Base-by-base conservation (phyloP, 2,888 invertebrate species). In the Pseudococcus jackbeardsleyi region DNA sequence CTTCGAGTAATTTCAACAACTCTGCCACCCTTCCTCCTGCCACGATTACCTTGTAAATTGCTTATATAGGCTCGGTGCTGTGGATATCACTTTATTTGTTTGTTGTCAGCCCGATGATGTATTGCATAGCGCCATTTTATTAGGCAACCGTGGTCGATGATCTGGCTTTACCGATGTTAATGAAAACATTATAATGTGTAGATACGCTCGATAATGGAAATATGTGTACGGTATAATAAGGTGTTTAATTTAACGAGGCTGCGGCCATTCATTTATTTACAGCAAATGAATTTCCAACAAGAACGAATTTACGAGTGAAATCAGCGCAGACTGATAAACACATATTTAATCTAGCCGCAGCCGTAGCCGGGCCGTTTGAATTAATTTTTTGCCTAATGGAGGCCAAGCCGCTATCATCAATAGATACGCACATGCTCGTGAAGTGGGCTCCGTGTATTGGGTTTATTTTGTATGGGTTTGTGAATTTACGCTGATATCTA, bases 321-420 rank as follows among this genome's bases (percentile, higher is more conserved):
- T 72, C 68, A 72, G 26, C 26, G 12, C n/a, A 22, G 68, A 72
- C 68, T 72, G 68, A 72, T 72, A 72, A 72, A 72, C 68, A 33
- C n/a, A 59, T 50, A 59, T 59, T n/a, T 59, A 19, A 9, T 9
- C 59, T n/a, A 59, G 50, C 59, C 19, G 19, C n/a, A 6, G 19
- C 59, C 19, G 19, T 4, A 6, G 19, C 59, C 19, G 59, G 1
- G 19, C 19, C 33, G 26, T 72, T 72, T 72, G 68, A 72, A 72
- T 72, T 72, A 72, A 72, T 72, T 72, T 72, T 72, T 72, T 72
- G 68, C 68, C 68, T 72, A 72, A 72, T 72, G 33, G 68, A 72
- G 26, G 26, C 26, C 26, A 3, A 19, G 59, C 59, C 59, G 59
- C 59, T 54, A 54, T 54, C 54, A 54, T 54, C 54, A 54, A 54